Evolutionary conservation across 1,140 invertebrate species (phyloP).

Genomic region (Condylostylus longicornis): DNA sequence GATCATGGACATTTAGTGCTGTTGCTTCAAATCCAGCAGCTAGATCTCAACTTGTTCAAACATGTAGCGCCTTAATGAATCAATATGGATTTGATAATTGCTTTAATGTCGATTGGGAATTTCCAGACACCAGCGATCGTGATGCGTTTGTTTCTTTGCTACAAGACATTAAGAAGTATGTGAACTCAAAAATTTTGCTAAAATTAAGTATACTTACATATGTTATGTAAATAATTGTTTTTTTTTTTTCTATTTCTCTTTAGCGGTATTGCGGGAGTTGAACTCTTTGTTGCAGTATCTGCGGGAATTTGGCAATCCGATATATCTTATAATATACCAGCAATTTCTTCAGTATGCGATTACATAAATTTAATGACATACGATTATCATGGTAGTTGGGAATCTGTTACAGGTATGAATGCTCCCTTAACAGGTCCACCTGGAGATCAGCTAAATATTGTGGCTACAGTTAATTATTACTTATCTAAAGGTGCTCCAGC

Average conservation of each 20-base stretch:
- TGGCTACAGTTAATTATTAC: slow-evolving; percentile 39
- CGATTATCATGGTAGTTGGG: slow-evolving; percentile 45
- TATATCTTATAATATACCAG: slow-evolving; percentile 40
- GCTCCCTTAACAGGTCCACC: slow-evolving; percentile 38
- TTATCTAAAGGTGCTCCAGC: slow-evolving; percentile 34
- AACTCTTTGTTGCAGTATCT: slow-evolving; percentile 44
- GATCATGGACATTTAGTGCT: too few relatives aligned
- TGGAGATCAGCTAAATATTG: slow-evolving; percentile 19
- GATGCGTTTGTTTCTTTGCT: slow-evolving; percentile 43
- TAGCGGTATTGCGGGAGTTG: slow-evolving; percentile 34
- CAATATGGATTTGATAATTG: slow-evolving; percentile 59
- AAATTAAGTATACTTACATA: too few relatives aligned
- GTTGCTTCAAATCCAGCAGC: too few relatives aligned
- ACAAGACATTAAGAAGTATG: slow-evolving; percentile 40
- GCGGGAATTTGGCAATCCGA: slow-evolving; percentile 34
- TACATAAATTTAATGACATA: slow-evolving; percentile 50
- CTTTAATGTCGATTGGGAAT: slow-evolving; percentile 69
- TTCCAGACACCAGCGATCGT: slow-evolving; percentile 49
- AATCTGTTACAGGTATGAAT: slow-evolving; percentile 37
- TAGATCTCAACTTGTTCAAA: slow-evolving; percentile 43
- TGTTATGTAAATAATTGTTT: slow-evolving; percentile 26
- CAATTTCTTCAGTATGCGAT: slow-evolving; percentile 35
- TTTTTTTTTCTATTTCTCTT: neutral
- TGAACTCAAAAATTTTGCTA: too few relatives aligned
- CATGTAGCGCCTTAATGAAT: slow-evolving; percentile 39